These are phyloP conservation scores for Cryptophagus acutangulus DNA, from an alignment of 2,888 invertebrate genomes.

Conservation along the genomic window DNA sequence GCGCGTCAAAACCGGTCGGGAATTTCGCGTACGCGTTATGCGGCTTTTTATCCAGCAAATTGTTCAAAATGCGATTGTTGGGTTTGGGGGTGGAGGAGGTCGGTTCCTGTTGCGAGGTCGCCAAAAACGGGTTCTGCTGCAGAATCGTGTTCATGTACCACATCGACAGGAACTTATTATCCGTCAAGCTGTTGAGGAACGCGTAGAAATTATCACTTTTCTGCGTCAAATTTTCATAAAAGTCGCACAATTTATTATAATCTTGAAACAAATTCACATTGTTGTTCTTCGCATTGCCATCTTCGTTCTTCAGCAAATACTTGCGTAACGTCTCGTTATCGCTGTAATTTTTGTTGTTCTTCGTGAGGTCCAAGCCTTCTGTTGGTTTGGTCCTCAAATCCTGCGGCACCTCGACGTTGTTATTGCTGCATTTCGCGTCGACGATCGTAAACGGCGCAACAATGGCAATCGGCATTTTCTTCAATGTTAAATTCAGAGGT, in stretches of 20 bases:
- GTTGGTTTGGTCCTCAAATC: conserved; percentile 41
- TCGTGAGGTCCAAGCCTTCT: conserved; percentile 29
- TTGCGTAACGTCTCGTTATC: conserved; percentile 39
- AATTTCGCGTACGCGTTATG: conserved; percentile 32
- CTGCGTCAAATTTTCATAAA: conserved; percentile 31
- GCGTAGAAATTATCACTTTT: conserved; percentile 42
- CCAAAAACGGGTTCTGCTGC: conserved; percentile 36
- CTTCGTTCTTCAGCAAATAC: conserved; percentile 38
- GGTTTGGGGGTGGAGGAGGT: conserved; percentile 23
- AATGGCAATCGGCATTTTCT: conserved; percentile 53
- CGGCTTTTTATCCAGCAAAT: conserved; percentile 44
- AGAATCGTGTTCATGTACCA: conserved; percentile 49
- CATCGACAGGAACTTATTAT: conserved; percentile 47
- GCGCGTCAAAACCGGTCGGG: conserved; percentile 41
- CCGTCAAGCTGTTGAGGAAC: conserved; percentile 46
- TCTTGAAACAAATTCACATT: conserved; percentile 40
- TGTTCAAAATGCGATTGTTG: conserved; percentile 44
- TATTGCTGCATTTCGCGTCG: conserved; percentile 25
- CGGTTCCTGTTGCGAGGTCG: conserved; percentile 9
- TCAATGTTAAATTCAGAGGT: conserved; percentile 50
- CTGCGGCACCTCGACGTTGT: conserved; percentile 44
- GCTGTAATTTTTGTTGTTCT: neutral
- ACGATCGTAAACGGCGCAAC: conserved; percentile 48
- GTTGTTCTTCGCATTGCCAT: conserved; percentile 45
- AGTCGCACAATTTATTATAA: conserved; percentile 37